phyloP scores from a whole-genome alignment of 2,797 vertebrate species.

The Taeniopygia guttata region DNA sequence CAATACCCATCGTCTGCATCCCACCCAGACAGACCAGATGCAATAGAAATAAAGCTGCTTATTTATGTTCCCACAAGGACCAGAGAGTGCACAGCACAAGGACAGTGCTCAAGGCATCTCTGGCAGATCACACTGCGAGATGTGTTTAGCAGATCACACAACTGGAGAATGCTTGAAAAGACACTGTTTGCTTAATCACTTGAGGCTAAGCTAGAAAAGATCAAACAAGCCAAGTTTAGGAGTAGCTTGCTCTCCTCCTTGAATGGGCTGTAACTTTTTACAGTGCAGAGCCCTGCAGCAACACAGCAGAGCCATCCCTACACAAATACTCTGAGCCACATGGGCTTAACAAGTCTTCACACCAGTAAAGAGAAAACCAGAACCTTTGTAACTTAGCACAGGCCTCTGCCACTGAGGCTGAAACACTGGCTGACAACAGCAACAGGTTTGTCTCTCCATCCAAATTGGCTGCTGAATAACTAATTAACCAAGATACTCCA shows the following conservation, averaged over 20 bases:
- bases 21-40: not conserved
- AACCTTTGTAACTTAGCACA: not conserved
- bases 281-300: slow-evolving; percentile 25
- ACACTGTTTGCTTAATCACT: slow-evolving; percentile 21
- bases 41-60: not conserved
- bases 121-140: not conserved
- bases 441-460: not conserved
- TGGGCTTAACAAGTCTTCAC: slow-evolving; percentile 1
- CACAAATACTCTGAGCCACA: not conserved
- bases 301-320: not conserved
- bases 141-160: slow-evolving; percentile 18
- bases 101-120: not conserved
- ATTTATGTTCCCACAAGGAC: not conserved
- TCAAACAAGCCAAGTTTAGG: slow-evolving; percentile 36
- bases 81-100: not conserved
- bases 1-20: not conserved
- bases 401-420: not conserved
- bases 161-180: not conserved
- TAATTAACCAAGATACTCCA: not conserved
- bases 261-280: slow-evolving; percentile 36
- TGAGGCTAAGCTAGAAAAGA: slow-evolving; percentile 4
- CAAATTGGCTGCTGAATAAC: not conserved
- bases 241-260: slow-evolving; percentile 8
- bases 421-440: not conserved
- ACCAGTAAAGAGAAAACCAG: slow-evolving; percentile 40